Evolutionary conservation across 2,113 vertebrate species (phyloP), one percentile per base, ranked within the genome.

Genomic region (Esox niger): DNA sequence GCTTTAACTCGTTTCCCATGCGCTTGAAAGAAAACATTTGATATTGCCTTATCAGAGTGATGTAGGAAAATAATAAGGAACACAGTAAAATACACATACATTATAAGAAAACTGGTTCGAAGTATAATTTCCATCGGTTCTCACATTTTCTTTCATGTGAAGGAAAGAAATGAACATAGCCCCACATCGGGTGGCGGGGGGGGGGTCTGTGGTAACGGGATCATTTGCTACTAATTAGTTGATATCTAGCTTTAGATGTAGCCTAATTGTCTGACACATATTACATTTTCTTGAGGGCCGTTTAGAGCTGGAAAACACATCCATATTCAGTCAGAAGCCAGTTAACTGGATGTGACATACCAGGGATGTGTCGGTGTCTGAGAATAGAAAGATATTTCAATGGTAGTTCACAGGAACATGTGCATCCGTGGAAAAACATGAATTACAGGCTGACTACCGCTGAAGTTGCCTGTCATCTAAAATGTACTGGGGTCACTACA

Each of bases 221-320:
- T 62, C 65, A 64, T 63, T 5, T 62, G 58, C 21, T 33, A 35
- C 35, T 78, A 70, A 74, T 76, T 65, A 63, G 66, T 33, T 38
- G 29, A 71, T 52, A 61, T 71, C 29, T 31, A 29, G 59, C 23
- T 33, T 71, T 57, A 68, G 46, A 77, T 70, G 32, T 67, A 17
- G 57, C 25, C 47, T 81, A 79, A 71, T 79, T 77, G 35, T 59
- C 54, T 68, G 26, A 38, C 29, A 32, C 10, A 63, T 73, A 52
- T 75, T 68, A 71, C 30, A 64, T 72, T 64, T 78, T 70, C 62
- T 68, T 63, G 38, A 26, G 15, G 64, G 46, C 33, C 46, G 67
- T 83, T 79, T 74, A 65, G 73, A 73, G 31, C 52, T 10, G 17
- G 11, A 62, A 30, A 57, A 56, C 46, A 69, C 49, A 25, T 17